Base-by-base conservation (phyloP, 2,797 vertebrate genomes). In the Pipistrellus nathusii region DNA sequence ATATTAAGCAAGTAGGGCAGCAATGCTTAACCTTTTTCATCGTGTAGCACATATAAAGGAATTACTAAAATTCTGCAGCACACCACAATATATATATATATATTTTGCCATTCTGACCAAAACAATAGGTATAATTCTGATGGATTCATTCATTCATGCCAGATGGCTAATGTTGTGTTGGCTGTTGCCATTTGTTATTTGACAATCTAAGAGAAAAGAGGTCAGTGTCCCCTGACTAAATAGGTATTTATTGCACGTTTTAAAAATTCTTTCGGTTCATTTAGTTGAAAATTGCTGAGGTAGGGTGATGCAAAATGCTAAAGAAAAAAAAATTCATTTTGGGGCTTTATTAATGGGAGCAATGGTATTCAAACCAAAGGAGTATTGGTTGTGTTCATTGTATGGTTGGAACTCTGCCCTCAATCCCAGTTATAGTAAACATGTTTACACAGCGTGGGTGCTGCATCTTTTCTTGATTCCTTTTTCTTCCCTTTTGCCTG, bases 361-460 rank as follows among this genome's bases (percentile, higher is more conserved):
- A 15, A 1, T 6, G 38, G 10, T 35, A 15, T 38, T 75, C 38
- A 25, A 1, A 23, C 12, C 23, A 23, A 0, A 68, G 41, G 20
- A 6, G 46, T 15, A 0, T 12, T 1, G 2, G 53, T 21, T 32
- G 3, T 9, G 69, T 11, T 46, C 12, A 1, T 32, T 12, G 48
- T n/a, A 0, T 12, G 51, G 30, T 27, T 25, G 55, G 32, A 72
- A 9, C 30, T 7, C 38, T 15, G 64, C 7, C 15, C 4, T 21
- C 27, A 23, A 4, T 35, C 46, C 62, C n/a, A 7, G 14, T 71
- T 55, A 0, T 3, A 12, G 32, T 4, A n/a, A 53, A 30, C 12
- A 0, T 2, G 25, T 35, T 20, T 35, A 64, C 35, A 30, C 48
- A 2, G 3, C 41, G 20, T 6, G 8, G 15, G 10, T 5, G 20